Evolutionary conservation across 2,113 vertebrate genomes (phyloP).

Genomic region (Strigops habroptila): DNA sequence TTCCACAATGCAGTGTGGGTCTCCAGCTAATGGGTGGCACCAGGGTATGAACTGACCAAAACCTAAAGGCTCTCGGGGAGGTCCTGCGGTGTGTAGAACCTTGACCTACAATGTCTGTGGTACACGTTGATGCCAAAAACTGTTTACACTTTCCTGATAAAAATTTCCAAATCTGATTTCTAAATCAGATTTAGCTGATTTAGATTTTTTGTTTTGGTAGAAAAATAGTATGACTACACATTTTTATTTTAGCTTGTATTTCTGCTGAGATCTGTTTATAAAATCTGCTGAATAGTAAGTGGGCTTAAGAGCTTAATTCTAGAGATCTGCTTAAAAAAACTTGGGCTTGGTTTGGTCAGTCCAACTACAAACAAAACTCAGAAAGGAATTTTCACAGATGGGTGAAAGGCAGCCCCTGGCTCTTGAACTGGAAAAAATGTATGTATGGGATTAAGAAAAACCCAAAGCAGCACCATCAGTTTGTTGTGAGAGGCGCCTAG

Average conservation of each 20-base stretch:
- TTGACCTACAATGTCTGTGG: neutral
- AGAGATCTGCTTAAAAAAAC: neutral
- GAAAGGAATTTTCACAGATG: neutral
- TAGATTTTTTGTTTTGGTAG: neutral
- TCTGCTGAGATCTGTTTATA: neutral
- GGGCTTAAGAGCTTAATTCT: neutral
- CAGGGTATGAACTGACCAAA: neutral
- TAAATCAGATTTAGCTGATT: neutral
- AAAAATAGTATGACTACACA: neutral
- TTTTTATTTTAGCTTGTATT: neutral
- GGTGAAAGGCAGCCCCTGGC: neutral
- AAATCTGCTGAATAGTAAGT: neutral
- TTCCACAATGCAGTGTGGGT: neutral
- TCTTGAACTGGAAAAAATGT: neutral
- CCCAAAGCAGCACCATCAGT: neutral
- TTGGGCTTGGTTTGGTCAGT: neutral
- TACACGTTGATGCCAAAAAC: neutral
- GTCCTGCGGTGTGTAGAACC: neutral
- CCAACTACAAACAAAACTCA: neutral
- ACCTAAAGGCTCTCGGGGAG: neutral
- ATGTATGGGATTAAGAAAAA: constrained; percentile 20
- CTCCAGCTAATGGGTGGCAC: neutral
- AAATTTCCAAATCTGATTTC: neutral
- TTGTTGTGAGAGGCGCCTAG: constrained; percentile 20
- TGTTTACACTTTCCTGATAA: neutral